Base-by-base conservation (phyloP, 2,113 vertebrate genomes). In the Crotophaga sulcirostris region DNA sequence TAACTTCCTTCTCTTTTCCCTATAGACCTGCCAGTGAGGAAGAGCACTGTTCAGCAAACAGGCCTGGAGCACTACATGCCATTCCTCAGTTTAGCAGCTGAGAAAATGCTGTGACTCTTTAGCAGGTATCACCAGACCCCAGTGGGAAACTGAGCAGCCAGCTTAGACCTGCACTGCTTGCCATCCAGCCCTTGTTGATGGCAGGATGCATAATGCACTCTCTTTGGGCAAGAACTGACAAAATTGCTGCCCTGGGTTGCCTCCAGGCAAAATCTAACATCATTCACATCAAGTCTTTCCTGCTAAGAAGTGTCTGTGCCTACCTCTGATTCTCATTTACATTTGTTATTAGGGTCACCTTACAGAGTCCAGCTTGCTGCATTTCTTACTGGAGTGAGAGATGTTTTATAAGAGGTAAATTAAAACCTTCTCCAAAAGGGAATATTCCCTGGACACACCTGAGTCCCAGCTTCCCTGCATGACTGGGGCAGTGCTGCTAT, bases 241-340 rank as follows among this genome's bases (percentile, higher is more conserved):
- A 55, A 2, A 29, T 8, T 84, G 68, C 84, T 77, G 89, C 94
- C 80, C 21, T 63, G 56, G 56, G 73, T 75, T 81, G 38, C 89
- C 92, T 94, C n/a, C 76, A 81, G 93, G 93, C 96, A 94, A 94
- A 92, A 97, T 77, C 51, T 51, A 74, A 63, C 73, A 76, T 67
- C 59, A 42, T 66, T 84, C 3, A 2, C 84, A 90, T 79, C 55
- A 51, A 31, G 51, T 28, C 49, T 51, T 47, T 59, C 85, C 51
- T 70, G 26, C 47, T 4, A 15, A 40, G 70, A 55, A 64, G 16
- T 13, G 33, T 34, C 69, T 67, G 73, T 78, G 69, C 51, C 73
- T 84, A 40, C 36, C 52, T 92, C 63, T 92, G 64, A 36, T 84
- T 84, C 73, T 84, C 76, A 89, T 87, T 93, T 92, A 81, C n/a